Evolutionary conservation across 2,797 vertebrate species (phyloP), one percentile per base, ranked within the genome.

Genomic region (Helarctos malayanus): DNA sequence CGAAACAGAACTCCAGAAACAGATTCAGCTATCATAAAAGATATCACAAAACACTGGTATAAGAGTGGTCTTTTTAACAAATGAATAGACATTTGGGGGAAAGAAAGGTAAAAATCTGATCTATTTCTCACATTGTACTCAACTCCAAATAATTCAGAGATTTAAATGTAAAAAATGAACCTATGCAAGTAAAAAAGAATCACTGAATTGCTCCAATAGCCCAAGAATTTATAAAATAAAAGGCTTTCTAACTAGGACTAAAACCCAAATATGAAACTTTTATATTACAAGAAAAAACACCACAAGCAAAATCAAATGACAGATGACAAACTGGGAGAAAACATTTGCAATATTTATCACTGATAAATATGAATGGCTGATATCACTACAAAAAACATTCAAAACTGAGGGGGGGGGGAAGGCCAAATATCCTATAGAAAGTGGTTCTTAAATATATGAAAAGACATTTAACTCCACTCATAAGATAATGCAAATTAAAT

Each of bases 401-500:
- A 85, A 83, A 92, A 76, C 41, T 38, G 29, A 71, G 32, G 16
- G 32, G 16, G 5, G 5, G 6, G 10, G 2, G 32, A 92, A 79
- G 47, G 65, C 19, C 57, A 61, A 91, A 94, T 47, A 57, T 54
- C 27, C 80, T 75, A 81, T 19, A 59, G 27, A 93, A 59, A 87
- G 57, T 71, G 11, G 29, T 8, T 71, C 59, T 41, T 73, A 82
- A 4, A 93, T 45, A 81, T 52, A 81, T 8, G 49, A 86, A 68
- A 91, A 73, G 14, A 63, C 52, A 49, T 86, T 86, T 38, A 41
- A 65, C 18, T 75, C 68, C 35, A 63, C 38, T 54, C 19, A 75
- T 21, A 76, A 90, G 25, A 81, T 82, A 86, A 90, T 10, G 6
- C 54, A 95, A 95, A 90, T 92, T 75, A 89, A 85, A 45, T 16